Percentiles rank a stretch among this genome's conserved stretches.
These are phyloP conservation scores for Conus ventricosus DNA, from an alignment of 1,140 invertebrate species.

Conservation along the genomic window DNA sequence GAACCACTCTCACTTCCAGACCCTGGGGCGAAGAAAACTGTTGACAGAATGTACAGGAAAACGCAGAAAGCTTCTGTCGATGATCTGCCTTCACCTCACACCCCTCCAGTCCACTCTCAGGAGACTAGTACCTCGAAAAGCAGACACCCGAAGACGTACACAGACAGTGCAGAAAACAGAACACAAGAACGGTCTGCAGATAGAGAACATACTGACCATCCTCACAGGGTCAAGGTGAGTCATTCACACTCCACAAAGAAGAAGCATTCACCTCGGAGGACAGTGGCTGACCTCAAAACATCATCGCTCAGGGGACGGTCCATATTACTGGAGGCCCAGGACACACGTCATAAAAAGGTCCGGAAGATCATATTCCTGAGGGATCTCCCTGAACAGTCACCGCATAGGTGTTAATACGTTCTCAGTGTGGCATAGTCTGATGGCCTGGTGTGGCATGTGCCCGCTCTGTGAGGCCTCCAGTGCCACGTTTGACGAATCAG, in stretches of 20 bases:
- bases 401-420: too few species aligned
- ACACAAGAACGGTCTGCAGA: not conserved
- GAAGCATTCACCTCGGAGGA: not conserved
- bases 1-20: too few species aligned
- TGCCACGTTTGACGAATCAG: too few species aligned
- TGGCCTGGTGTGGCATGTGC: too few species aligned
- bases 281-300: not conserved
- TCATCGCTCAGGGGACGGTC: not conserved
- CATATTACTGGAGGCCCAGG: conserved; percentile 24
- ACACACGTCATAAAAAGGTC: conserved; percentile 49
- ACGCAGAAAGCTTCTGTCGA: not conserved
- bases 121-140: not conserved
- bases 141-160: not conserved
- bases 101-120: not conserved
- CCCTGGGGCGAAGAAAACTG: not conserved
- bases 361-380: conserved; percentile 50
- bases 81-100: not conserved
- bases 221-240: not conserved
- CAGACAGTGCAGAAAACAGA: not conserved
- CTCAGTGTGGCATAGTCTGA: too few species aligned
- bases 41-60: not conserved
- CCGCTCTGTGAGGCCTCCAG: too few species aligned
- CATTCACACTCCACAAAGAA: not conserved
- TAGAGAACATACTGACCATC: not conserved
- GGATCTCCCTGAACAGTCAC: conserved; percentile 42